These are phyloP conservation scores for Leptinotarsa defecta DNA, from an alignment of 1,140 invertebrate genomes.

Conservation along the genomic window DNA sequence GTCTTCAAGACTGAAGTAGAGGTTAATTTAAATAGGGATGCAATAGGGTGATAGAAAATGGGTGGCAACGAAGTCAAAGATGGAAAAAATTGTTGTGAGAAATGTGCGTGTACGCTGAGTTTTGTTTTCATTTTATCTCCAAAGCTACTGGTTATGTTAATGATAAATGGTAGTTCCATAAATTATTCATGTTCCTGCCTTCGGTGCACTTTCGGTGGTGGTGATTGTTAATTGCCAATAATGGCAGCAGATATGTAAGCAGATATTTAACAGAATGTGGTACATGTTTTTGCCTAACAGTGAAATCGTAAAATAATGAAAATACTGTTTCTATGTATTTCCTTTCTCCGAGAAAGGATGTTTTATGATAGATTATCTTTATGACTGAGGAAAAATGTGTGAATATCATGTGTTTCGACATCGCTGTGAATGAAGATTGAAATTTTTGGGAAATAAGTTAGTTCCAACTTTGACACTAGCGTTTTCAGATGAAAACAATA, in stretches of 20 bases:
- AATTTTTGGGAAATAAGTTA: too few species aligned
- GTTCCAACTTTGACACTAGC: too few species aligned
- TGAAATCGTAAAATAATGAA: too few species aligned
- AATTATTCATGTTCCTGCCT: not conserved
- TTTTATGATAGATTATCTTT: too few species aligned
- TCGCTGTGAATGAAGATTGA: too few species aligned
- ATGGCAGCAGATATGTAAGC: not conserved
- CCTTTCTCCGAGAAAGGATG: too few species aligned
- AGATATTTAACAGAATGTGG: too few species aligned
- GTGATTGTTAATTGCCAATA: not conserved
- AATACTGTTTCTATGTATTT: too few species aligned
- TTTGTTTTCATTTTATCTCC: constrained; percentile 12
- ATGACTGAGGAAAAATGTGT: too few species aligned
- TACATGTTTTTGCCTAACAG: too few species aligned
- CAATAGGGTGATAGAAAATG: not conserved
- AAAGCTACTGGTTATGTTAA: constrained; percentile 18
- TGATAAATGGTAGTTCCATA: constrained; percentile 4
- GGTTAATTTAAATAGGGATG: not conserved
- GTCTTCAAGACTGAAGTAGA: not conserved
- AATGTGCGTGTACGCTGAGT: not conserved
- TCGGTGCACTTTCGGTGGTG: not conserved
- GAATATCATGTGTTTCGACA: too few species aligned
- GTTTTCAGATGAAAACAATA: too few species aligned
- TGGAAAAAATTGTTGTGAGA: not conserved
- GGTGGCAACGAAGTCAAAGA: not conserved